Conservation (phyloP, 1,140 invertebrate genomes). For the Scylla paramamosain region DNA sequence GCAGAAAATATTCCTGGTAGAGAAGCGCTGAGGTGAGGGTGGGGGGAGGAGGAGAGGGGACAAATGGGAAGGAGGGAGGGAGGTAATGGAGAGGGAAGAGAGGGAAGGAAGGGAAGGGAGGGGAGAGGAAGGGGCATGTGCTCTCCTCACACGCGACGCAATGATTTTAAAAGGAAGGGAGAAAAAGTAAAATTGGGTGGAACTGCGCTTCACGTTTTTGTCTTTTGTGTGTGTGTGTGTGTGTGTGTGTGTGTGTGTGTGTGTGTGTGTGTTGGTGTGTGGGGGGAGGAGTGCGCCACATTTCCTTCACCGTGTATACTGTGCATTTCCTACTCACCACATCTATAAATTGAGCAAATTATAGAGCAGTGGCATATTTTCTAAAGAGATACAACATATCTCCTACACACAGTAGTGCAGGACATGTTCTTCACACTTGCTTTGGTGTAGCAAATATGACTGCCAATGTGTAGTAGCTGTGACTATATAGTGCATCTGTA, state of each 20-base stretch:
- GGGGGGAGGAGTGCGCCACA: no score
- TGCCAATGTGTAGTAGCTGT: no score
- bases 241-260: not conserved
- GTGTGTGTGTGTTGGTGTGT: not conserved
- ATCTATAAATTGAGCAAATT: no score
- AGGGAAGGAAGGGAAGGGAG: not conserved
- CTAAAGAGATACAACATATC: no score
- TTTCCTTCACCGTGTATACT: no score
- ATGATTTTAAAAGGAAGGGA: constrained; percentile 21
- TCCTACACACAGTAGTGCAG: no score
- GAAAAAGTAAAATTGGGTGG: not conserved
- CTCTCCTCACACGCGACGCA: not conserved
- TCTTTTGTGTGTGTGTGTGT: not conserved
- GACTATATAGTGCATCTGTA: no score
- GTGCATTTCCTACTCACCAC: no score
- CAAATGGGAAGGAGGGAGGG: not conserved
- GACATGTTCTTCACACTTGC: no score
- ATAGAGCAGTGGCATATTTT: no score
- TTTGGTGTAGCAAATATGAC: no score
- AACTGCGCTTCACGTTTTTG: not conserved
- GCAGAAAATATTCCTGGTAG: not conserved
- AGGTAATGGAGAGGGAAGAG: not conserved
- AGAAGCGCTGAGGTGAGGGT: not conserved
- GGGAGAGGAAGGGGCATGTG: not conserved
- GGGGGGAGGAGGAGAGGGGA: no score